Percentiles rank a stretch among this genome's conserved stretches.
Conservation (phyloP, 2,113 vertebrate species). For the Accipiter cooperii region DNA sequence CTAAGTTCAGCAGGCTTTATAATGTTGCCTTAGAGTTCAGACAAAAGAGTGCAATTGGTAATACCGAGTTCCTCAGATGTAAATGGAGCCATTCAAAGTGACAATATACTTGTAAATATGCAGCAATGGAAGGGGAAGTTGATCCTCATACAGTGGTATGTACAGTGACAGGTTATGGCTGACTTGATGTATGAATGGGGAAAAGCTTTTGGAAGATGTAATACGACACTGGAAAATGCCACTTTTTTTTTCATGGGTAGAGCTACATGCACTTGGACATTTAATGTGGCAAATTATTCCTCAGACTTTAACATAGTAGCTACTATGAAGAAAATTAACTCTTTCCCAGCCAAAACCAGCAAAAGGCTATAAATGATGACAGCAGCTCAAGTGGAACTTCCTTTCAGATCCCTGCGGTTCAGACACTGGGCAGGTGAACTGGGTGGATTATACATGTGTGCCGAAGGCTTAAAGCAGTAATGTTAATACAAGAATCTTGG, state of each 20-base stretch:
- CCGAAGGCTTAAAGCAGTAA: neutral
- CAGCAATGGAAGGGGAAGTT: neutral
- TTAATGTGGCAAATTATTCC: neutral
- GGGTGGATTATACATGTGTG: neutral
- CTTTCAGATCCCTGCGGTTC: neutral
- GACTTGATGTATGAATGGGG: neutral
- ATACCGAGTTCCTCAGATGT: neutral
- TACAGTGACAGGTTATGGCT: neutral
- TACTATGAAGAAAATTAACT: too few relatives aligned
- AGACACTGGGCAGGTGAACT: neutral
- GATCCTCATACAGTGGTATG: neutral
- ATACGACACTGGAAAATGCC: neutral
- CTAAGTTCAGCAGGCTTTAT: neutral
- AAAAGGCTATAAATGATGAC: neutral
- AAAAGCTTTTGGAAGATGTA: neutral
- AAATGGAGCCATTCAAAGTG: neutral
- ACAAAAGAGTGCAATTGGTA: neutral
- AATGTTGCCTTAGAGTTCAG: neutral
- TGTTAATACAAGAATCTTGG: neutral
- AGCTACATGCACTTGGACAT: neutral
- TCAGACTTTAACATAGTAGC: neutral
- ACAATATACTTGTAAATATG: neutral
- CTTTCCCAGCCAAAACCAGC: neutral
- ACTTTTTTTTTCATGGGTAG: neutral
- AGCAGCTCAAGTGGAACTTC: neutral